Conservation (phyloP, 2,797 vertebrate species). For the Sus cebifrons region DNA sequence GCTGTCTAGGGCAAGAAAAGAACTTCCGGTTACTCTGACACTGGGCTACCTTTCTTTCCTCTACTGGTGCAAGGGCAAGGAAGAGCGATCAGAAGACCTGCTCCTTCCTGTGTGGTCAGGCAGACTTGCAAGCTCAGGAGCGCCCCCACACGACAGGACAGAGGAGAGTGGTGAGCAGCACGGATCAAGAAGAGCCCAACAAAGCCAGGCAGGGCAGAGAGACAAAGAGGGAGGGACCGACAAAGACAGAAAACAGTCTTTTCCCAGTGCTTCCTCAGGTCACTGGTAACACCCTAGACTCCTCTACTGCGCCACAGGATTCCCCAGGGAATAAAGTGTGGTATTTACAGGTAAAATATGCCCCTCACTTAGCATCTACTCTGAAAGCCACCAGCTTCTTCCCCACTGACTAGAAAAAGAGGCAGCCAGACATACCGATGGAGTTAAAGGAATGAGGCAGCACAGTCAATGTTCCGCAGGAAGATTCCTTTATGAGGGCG, state of each 20-base stretch:
- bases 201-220: neutral
- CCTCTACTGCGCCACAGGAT: neutral
- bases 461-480: slow-evolving; percentile 83
- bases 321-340: neutral
- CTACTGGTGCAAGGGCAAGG: neutral
- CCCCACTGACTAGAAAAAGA: neutral
- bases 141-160: neutral
- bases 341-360: neutral
- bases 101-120: neutral
- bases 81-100: neutral
- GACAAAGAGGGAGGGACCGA: neutral
- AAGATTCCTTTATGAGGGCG: slow-evolving; percentile 90
- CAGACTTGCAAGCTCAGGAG: neutral
- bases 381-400: neutral
- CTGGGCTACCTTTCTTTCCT: neutral
- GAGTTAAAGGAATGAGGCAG: slow-evolving; percentile 77
- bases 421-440: neutral
- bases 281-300: neutral
- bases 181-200: neutral
- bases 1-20: neutral
- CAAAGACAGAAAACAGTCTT: neutral
- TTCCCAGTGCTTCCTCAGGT: neutral
- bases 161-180: neutral
- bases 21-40: neutral
- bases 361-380: neutral